Percentiles rank a stretch among this genome's conserved stretches.
Evolutionary conservation across 2,888 invertebrate species (phyloP).

Genomic region (Zygogramma bicolorata): DNA sequence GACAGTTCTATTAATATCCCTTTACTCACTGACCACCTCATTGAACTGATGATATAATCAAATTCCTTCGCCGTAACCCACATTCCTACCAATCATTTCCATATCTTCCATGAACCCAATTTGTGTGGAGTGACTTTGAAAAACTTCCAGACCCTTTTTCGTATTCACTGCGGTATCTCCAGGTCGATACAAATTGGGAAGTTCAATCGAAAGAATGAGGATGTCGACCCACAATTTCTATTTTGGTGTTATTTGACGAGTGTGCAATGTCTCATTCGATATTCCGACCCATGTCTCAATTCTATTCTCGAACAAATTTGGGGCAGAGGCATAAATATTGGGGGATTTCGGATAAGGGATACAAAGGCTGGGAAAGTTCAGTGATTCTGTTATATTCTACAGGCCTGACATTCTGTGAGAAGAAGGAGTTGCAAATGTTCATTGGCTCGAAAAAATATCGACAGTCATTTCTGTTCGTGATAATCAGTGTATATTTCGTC

Average conservation of each 20-base stretch:
- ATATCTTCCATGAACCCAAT: background rate
- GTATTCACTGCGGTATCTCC: background rate
- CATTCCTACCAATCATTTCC: background rate
- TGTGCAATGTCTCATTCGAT: background rate
- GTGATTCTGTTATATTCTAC: background rate
- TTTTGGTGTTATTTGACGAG: background rate
- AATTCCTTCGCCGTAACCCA: background rate
- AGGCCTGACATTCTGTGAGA: background rate
- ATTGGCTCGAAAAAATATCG: background rate
- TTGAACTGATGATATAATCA: background rate
- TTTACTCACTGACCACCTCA: background rate
- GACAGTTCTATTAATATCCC: too few relatives aligned
- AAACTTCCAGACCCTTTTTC: too few relatives aligned
- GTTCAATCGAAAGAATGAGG: background rate
- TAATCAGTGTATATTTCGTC: too few relatives aligned
- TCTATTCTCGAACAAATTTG: background rate
- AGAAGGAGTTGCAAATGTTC: too few relatives aligned
- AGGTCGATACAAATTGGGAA: background rate
- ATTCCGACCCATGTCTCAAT: background rate
- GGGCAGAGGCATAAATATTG: background rate
- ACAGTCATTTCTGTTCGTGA: background rate
- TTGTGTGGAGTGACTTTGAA: too few relatives aligned
- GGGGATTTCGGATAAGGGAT: background rate
- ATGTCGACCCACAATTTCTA: background rate
- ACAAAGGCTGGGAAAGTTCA: background rate